A percentile compares a stretch with the other conserved stretches of the same genome.
phyloP scores from a whole-genome alignment of 2,113 vertebrate genomes.

The Murina feae region DNA sequence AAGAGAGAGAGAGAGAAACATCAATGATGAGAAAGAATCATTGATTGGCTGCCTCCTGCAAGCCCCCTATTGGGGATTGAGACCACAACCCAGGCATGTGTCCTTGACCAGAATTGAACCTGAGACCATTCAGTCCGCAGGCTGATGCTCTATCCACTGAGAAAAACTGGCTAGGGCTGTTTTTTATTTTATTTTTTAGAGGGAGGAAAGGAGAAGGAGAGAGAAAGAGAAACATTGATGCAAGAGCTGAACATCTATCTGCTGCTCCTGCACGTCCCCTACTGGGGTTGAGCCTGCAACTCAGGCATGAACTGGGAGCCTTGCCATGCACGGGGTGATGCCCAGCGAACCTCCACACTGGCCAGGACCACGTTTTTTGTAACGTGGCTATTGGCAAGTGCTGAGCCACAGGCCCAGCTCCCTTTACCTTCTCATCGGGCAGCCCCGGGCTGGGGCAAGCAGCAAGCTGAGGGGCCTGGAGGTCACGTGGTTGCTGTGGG shows the following conservation, averaged over 20 bases:
- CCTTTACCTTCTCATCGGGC: rapidly evolving
- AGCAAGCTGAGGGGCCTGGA: background rate
- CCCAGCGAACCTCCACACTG: background rate
- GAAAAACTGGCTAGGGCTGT: too few species aligned
- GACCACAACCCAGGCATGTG: too few species aligned
- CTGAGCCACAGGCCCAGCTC: too few species aligned
- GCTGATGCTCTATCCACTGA: too few species aligned
- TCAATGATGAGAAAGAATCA: too few species aligned
- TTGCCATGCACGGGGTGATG: background rate
- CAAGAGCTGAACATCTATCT: background rate
- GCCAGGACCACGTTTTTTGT: background rate
- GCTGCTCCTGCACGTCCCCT: background rate
- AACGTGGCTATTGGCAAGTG: background rate
- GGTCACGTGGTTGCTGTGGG: background rate
- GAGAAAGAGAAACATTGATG: background rate
- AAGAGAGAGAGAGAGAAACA: too few species aligned
- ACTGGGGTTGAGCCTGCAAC: background rate
- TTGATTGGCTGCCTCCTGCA: too few species aligned
- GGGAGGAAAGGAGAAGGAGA: background rate
- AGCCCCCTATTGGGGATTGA: too few species aligned
- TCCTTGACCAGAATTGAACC: too few species aligned
- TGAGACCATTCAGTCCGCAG: too few species aligned
- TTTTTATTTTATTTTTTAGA: too few species aligned
- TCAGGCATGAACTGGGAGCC: background rate
- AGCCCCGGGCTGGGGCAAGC: background rate